Percentiles rank a stretch among this genome's conserved stretches.
Evolutionary conservation across 2,797 vertebrate species (phyloP).

Genomic region (Smutsia gigantea): DNA sequence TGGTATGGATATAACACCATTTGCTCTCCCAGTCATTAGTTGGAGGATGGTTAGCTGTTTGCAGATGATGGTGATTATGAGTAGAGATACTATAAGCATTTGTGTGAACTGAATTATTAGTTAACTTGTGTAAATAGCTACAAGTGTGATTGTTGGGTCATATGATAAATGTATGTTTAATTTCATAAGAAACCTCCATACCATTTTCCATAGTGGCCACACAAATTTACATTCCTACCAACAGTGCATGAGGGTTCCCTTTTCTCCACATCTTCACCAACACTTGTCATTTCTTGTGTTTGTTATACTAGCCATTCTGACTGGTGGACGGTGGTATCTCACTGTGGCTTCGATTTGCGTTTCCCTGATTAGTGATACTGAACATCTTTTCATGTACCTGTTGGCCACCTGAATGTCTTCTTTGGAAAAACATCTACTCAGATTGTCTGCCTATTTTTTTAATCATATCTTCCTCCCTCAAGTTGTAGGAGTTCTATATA

Average conservation of each 20-base stretch:
- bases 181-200: neutral
- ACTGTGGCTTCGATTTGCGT: neutral
- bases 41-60: neutral
- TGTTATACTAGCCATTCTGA: neutral
- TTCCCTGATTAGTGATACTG: neutral
- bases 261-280: neutral
- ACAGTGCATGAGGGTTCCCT: neutral
- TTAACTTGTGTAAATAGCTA: neutral
- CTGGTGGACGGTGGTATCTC: neutral
- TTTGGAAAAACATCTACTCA: neutral
- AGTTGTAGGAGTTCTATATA: neutral
- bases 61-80: neutral
- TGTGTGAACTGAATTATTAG: neutral
- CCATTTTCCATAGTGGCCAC: neutral
- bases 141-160: neutral
- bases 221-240: neutral
- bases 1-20: rapidly evolving
- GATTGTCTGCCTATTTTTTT: neutral
- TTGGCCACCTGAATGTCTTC: neutral
- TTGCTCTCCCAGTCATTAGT: neutral
- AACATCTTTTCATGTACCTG: neutral
- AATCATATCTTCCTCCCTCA: neutral
- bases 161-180: neutral
- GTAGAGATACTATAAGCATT: neutral
- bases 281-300: too few species aligned